Evolutionary conservation across 2,888 invertebrate genomes (phyloP).

Genomic region (Griposia aprilina): DNA sequence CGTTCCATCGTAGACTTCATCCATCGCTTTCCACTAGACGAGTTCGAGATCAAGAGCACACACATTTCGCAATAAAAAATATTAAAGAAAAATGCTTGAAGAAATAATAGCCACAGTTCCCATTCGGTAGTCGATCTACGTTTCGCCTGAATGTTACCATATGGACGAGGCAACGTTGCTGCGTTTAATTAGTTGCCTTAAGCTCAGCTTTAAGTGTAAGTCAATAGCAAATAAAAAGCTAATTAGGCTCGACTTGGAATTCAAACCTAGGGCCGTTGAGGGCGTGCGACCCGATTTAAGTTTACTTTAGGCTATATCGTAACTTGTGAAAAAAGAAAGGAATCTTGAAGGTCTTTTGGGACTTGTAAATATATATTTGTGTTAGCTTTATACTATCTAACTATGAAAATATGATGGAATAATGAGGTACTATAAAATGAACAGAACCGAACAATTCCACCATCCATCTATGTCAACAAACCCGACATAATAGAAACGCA

Average conservation of each 20-base stretch:
- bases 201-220: conserved; percentile 55
- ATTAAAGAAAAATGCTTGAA: not conserved
- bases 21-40: no score
- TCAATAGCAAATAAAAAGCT: conserved; percentile 60
- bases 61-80: no score
- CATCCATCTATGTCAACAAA: conserved; percentile 21
- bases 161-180: conserved; percentile 29
- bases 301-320: conserved; percentile 26
- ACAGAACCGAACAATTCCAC: conserved; percentile 16
- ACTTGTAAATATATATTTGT: not conserved
- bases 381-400: not conserved
- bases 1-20: no score
- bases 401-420: not conserved
- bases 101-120: not conserved
- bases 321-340: conserved; percentile 22
- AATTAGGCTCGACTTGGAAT: conserved; percentile 54
- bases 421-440: conserved; percentile 7
- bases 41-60: no score
- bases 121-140: conserved; percentile 12
- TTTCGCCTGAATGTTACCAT: conserved; percentile 18
- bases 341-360: not conserved
- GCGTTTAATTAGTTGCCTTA: conserved; percentile 50
- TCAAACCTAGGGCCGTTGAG: conserved; percentile 36
- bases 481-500: conserved; percentile 38
- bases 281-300: conserved; percentile 51